These are phyloP conservation scores for Pegea sp. DNA, from an alignment of 23 tunicate species.

Conservation along the genomic window DNA sequence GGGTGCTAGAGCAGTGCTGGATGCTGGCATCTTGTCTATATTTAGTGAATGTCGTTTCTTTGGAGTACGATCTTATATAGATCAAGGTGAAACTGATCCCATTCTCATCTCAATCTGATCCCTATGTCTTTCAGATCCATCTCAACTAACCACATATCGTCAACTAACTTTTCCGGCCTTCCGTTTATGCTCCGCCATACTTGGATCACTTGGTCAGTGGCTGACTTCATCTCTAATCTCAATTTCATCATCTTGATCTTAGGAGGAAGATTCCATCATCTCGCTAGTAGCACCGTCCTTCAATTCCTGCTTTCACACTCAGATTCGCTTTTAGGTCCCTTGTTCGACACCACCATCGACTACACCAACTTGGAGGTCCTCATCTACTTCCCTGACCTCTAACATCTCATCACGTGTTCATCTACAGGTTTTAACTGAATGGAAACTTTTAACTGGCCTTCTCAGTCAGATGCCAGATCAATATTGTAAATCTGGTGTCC, in stretches of 20 bases:
- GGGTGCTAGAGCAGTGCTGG: constrained; percentile 72
- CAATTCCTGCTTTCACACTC: constrained; percentile 58
- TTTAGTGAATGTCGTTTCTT: constrained; percentile 46
- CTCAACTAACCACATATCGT: constrained; percentile 24
- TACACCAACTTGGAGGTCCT: not conserved
- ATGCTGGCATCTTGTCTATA: constrained; percentile 39
- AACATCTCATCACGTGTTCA: not conserved
- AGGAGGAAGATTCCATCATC: constrained; percentile 58
- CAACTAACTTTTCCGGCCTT: constrained; percentile 63
- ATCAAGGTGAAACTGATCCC: constrained; percentile 6
- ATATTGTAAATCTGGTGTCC: too few species aligned
- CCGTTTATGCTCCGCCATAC: constrained; percentile 33
- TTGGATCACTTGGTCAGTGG: constrained; percentile 34
- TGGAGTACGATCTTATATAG: constrained; percentile 24
- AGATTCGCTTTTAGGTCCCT: constrained; percentile 24
- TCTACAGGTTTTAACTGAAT: constrained; percentile 39
- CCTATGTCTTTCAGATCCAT: constrained; percentile 7
- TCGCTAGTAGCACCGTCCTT: constrained; percentile 30
- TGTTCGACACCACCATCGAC: constrained; percentile 4
- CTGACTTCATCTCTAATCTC: not conserved
- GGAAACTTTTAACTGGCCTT: constrained; percentile 50
- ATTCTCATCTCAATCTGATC: not conserved
- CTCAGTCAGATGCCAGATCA: constrained; percentile 31
- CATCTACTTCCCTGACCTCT: not conserved
- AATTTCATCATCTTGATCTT: not conserved